These are phyloP conservation scores for Florisuga fusca DNA, from an alignment of 2,797 vertebrate genomes.

Conservation along the genomic window DNA sequence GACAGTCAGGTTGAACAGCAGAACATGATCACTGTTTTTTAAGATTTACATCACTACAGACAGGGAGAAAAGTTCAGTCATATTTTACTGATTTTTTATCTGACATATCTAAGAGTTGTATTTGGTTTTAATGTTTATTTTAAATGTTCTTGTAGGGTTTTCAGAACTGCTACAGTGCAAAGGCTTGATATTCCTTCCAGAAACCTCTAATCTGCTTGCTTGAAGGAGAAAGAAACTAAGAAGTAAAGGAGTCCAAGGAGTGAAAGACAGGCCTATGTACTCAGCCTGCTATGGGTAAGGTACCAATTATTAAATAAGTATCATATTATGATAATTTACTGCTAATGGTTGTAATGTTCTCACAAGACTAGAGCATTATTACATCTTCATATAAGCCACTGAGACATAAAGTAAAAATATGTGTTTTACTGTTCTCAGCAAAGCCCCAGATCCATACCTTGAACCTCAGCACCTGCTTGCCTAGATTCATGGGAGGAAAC, in stretches of 20 bases:
- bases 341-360: neutral
- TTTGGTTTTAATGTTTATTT: neutral
- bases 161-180: neutral
- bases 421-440: neutral
- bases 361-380: neutral
- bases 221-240: neutral
- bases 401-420: neutral
- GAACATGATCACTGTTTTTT: neutral
- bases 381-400: neutral
- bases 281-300: neutral
- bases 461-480: neutral
- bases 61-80: neutral
- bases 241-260: neutral
- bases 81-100: neutral
- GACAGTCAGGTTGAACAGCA: neutral
- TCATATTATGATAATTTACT: neutral
- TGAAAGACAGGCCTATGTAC: neutral
- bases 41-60: neutral
- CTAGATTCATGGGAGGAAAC: fast-evolving
- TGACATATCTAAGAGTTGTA: neutral
- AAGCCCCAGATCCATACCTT: neutral
- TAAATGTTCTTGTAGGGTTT: neutral
- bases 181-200: neutral
- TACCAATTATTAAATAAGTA: neutral
- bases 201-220: neutral